Conservation (phyloP, 2,797 vertebrate genomes). For the Podarcis siculus region DNA sequence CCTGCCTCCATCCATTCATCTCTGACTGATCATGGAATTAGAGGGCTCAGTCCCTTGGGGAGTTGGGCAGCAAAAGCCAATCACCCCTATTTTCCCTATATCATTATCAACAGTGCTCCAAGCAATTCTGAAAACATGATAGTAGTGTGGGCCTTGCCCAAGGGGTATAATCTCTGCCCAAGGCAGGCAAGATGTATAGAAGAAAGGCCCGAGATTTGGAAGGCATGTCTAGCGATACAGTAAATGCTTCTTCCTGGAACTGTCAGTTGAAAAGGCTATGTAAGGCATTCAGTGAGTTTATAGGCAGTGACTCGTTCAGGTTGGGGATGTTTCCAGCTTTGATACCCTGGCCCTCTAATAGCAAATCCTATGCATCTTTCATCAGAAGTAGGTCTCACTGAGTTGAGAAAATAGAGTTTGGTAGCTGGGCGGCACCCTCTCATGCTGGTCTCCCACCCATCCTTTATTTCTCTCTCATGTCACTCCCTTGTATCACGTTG, state of each 20-base stretch:
- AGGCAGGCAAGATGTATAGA: neutral
- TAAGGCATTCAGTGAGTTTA: neutral
- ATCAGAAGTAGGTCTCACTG: neutral
- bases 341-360: neutral
- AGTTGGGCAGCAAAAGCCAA: no score
- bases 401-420: no score
- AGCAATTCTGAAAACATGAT: no score
- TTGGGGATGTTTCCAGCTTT: neutral
- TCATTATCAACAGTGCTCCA: neutral
- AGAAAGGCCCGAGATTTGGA: neutral
- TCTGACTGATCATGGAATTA: no score
- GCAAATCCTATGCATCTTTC: neutral
- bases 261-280: neutral
- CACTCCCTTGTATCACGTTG: neutral
- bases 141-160: neutral
- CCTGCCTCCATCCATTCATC: no score
- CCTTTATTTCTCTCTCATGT: neutral
- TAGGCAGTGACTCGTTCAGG: neutral
- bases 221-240: neutral
- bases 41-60: no score
- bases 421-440: no score
- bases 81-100: no score
- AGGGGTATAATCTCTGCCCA: neutral
- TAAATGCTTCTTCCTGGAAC: neutral
- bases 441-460: neutral